Evolutionary conservation across 2,797 vertebrate genomes (phyloP), one percentile per base, ranked within the genome.

Genomic region (Erethizon dorsatum): DNA sequence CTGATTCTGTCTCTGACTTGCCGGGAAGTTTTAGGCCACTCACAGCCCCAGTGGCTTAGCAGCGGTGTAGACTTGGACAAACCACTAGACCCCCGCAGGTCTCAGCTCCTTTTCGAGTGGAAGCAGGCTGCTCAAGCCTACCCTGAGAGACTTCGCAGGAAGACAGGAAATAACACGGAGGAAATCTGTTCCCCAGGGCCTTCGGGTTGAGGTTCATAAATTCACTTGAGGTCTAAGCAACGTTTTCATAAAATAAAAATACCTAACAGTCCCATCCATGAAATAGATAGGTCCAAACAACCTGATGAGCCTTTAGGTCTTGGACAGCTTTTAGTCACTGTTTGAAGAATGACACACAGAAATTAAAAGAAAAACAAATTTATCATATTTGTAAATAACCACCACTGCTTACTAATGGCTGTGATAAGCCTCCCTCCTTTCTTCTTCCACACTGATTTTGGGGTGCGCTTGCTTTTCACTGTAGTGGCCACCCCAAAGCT

Each of bases 21-120:
- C 83, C 88, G 45, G 67, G 22, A 90, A 88, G 52, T 83, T 92
- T 96, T 50, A 77, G 90, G 90, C 75, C 84, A 22, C 28, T 45
- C n/a, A 37, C 4, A 84, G 50, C 78, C 45, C 33, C 54, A 8
- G 31, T 50, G 50, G 78, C 13, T 50, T 24, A 61, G 13, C 33
- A 17, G 84, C 1, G 26, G 17, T 18, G 37, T n/a, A 54, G 45
- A 63, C 41, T 63, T 75, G 47, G 61, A 79, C 54, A 50, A 91
- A 28, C 50, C 33, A 52, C 37, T 45, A 41, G 61, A 84, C 78
- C 1, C 41, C 15, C 1, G 1, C 4, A 61, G 78, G n/a, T 73
- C 59, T 94, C 31, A 17, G 31, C 50, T 79, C 93, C 54, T 90
- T 84, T 28, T 5, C 15, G n/a, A n/a, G 5, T 85, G 80, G 88